Evolutionary conservation across 1,140 invertebrate genomes (phyloP).

Genomic region (Tetramorium parvispinum): DNA sequence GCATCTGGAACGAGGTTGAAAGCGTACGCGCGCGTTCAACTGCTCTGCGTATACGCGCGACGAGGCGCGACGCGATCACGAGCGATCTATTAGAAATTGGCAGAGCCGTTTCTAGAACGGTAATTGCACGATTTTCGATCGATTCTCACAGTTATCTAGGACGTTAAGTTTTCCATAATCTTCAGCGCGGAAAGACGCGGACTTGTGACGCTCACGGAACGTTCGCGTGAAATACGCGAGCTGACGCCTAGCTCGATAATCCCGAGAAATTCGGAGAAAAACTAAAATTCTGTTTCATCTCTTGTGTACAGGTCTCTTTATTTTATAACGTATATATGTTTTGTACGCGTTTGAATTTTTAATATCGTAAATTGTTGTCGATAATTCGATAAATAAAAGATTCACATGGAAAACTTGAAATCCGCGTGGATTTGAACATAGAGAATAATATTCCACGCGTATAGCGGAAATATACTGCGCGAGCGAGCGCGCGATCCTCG

Average conservation of each 20-base stretch:
- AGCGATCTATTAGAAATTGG: neutral
- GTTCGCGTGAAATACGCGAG: neutral
- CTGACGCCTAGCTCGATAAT: neutral
- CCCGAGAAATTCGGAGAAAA: neutral
- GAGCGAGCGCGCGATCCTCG: neutral
- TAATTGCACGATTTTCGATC: neutral
- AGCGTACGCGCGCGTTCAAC: neutral
- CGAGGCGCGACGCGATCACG: conserved; percentile 3
- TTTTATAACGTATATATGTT: neutral
- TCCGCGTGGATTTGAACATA: neutral
- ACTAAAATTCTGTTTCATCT: neutral
- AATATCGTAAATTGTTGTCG: neutral
- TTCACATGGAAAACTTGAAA: neutral
- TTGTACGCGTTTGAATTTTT: neutral
- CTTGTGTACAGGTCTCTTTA: neutral
- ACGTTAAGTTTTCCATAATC: neutral
- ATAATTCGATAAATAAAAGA: neutral
- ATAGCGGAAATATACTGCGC: neutral
- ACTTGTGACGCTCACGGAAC: neutral
- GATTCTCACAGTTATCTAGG: neutral
- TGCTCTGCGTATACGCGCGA: neutral
- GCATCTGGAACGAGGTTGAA: conserved; percentile 42
- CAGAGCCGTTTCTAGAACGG: conserved; percentile 6
- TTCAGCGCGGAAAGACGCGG: neutral
- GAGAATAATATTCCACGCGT: conserved; percentile 2